phyloP scores from a whole-genome alignment of 2,888 invertebrate species.

The Plusia festucae region DNA sequence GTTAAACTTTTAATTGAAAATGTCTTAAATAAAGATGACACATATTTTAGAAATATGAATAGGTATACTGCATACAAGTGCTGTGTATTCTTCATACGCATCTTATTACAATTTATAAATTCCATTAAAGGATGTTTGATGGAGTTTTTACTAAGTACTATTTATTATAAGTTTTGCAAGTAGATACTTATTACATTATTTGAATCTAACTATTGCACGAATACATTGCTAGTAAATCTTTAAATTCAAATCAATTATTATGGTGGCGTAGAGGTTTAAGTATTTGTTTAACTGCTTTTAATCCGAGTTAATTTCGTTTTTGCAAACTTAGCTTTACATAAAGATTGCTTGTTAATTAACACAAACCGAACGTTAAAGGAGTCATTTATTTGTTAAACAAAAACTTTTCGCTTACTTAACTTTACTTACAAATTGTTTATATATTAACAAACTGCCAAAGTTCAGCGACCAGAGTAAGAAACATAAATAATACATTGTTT shows the following conservation, averaged over 20 bases:
- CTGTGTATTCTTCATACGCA: not conserved
- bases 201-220: not conserved
- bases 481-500: conserved; percentile 13
- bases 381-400: not conserved
- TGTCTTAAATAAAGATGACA: not conserved
- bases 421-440: not conserved
- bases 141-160: too few species aligned
- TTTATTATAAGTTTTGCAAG: too few species aligned
- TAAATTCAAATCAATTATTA: not conserved
- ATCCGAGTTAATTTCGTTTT: too few species aligned
- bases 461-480: conserved; percentile 1
- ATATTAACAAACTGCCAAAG: not conserved
- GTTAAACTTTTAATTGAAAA: not conserved
- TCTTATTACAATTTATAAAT: not conserved
- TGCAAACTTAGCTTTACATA: too few species aligned
- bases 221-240: not conserved
- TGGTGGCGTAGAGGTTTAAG: too few species aligned
- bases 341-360: too few species aligned
- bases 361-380: too few species aligned
- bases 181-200: not conserved
- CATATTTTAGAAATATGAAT: too few species aligned
- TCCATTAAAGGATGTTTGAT: too few species aligned
- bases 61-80: too few species aligned
- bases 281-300: too few species aligned
- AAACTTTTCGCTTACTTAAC: not conserved